These are phyloP conservation scores for Linyphia triangularis DNA, from an alignment of 2,888 invertebrate genomes.

Conservation along the genomic window DNA sequence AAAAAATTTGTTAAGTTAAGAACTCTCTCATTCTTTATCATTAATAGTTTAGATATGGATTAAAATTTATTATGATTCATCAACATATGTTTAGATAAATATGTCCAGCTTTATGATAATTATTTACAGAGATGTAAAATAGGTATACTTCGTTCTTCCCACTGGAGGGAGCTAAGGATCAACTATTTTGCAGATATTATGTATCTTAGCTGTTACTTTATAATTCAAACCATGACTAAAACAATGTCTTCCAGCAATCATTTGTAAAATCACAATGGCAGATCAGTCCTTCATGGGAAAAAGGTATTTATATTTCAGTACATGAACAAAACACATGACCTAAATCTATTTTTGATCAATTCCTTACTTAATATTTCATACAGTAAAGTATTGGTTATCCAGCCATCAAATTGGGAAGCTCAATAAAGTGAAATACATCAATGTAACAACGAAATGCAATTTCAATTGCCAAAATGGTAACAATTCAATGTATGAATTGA, in stretches of 20 bases:
- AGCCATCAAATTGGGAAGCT: too few relatives aligned
- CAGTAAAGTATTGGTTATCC: too few relatives aligned
- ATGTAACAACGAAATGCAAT: too few relatives aligned
- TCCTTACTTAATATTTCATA: background rate
- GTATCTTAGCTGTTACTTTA: background rate
- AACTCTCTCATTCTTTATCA: conserved; percentile 46
- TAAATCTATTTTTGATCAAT: background rate
- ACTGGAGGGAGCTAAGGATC: conserved; percentile 50
- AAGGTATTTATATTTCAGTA: background rate
- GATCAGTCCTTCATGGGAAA: background rate
- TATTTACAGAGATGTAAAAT: conserved; percentile 63
- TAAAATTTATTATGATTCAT: conserved; percentile 44
- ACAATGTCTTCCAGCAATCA: background rate
- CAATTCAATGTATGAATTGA: too few relatives aligned
- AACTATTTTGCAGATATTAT: conserved; percentile 44
- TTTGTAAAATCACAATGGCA: conserved; percentile 29
- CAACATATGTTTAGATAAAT: conserved; percentile 39
- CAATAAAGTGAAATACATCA: too few relatives aligned
- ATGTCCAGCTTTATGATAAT: conserved; percentile 42
- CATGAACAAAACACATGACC: background rate
- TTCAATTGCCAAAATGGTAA: too few relatives aligned
- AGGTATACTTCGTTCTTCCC: conserved; percentile 25
- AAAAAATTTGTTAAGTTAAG: conserved; percentile 30
- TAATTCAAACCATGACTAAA: background rate
- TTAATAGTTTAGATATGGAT: conserved; percentile 46